Percentiles rank a stretch among this genome's conserved stretches.
Evolutionary conservation across 1,140 invertebrate species (phyloP).

Genomic region (Drosophila willistoni): DNA sequence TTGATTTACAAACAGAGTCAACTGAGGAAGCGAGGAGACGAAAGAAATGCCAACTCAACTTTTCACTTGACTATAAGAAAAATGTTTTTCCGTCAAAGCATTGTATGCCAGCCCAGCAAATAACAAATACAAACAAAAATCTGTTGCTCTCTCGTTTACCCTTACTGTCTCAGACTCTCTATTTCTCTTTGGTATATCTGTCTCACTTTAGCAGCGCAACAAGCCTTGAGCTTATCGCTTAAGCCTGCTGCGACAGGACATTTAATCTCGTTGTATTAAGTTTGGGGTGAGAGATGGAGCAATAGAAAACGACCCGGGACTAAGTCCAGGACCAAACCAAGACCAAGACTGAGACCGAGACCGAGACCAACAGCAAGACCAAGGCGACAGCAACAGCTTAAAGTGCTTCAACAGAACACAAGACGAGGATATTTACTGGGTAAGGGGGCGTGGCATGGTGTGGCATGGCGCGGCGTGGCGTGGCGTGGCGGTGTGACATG

Average conservation of each 20-base stretch:
- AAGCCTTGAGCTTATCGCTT: slow-evolving; percentile 67
- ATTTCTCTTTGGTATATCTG: neutral
- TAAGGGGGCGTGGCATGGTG: neutral
- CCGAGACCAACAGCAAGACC: slow-evolving; percentile 31
- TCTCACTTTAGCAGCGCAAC: slow-evolving; percentile 21
- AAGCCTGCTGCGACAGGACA: slow-evolving; percentile 79
- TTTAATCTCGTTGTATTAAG: slow-evolving; percentile 78
- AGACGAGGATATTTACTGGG: neutral
- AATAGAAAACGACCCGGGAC: slow-evolving; percentile 24
- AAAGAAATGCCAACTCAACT: slow-evolving; percentile 50
- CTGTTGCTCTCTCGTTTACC: neutral
- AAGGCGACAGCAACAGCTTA: slow-evolving; percentile 57
- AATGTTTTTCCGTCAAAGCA: slow-evolving; percentile 50
- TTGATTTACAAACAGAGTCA: slow-evolving; percentile 60
- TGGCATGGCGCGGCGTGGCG: too few relatives aligned
- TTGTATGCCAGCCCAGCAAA: slow-evolving; percentile 36
- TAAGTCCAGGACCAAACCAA: slow-evolving; percentile 26
- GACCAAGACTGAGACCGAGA: slow-evolving; percentile 27
- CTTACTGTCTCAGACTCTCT: neutral
- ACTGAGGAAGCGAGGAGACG: slow-evolving; percentile 1
- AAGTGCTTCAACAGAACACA: slow-evolving; percentile 57
- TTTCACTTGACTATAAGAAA: slow-evolving; percentile 59
- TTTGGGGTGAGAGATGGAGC: slow-evolving; percentile 34
- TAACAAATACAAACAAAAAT: slow-evolving; percentile 50
- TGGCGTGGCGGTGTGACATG: too few relatives aligned